Conservation (phyloP, 1,140 invertebrate species). For the Drosophila pallidifrons region DNA sequence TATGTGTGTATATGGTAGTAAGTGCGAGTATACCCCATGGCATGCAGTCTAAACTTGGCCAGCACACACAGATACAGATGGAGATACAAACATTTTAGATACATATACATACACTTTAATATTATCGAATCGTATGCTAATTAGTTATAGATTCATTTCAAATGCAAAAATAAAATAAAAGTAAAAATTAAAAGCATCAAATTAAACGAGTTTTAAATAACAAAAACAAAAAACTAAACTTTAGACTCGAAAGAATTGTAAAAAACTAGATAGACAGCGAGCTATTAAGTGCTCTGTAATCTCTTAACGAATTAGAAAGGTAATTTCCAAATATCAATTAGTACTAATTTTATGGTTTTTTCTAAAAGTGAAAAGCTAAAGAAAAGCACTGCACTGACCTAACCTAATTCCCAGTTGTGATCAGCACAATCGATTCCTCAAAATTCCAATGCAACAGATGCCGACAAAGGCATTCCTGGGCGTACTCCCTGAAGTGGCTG, state of each 20-base stretch:
- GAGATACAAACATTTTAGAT: constrained; percentile 14
- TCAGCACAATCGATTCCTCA: constrained; percentile 15
- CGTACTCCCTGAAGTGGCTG: constrained; percentile 17
- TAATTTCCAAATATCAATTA: not conserved
- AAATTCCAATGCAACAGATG: constrained; percentile 24
- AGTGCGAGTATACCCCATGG: constrained; percentile 11
- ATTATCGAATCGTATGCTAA: constrained; percentile 79
- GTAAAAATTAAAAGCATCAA: constrained; percentile 47
- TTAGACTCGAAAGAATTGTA: not conserved
- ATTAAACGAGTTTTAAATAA: constrained; percentile 55
- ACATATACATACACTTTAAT: constrained; percentile 37
- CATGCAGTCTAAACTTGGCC: not conserved
- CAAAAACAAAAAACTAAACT: not conserved
- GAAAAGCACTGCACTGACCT: constrained; percentile 39
- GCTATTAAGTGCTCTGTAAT: not conserved
- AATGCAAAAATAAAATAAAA: constrained; percentile 51
- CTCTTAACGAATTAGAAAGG: not conserved
- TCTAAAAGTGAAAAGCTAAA: constrained; percentile 38
- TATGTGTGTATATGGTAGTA: not conserved
- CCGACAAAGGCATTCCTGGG: constrained; percentile 39
- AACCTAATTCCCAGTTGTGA: constrained; percentile 21
- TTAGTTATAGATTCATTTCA: constrained; percentile 59
- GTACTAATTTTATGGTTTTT: too few relatives aligned
- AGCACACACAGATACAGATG: constrained; percentile 8
- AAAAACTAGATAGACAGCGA: not conserved